phyloP scores from a whole-genome alignment of 2,797 vertebrate species.

The Danio albolineatus region DNA sequence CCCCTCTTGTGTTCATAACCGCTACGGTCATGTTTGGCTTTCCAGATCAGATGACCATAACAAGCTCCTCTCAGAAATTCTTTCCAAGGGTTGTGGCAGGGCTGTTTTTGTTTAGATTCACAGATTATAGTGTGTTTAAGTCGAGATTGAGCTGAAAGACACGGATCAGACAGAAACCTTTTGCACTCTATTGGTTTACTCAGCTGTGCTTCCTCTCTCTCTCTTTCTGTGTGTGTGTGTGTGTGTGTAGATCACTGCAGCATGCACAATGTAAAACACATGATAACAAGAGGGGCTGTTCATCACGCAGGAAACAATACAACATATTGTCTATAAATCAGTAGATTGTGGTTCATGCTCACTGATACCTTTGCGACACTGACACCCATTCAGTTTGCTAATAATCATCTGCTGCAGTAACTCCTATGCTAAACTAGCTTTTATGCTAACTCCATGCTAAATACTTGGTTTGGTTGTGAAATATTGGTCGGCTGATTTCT shows the following conservation, averaged over 20 bases:
- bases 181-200: conserved; percentile 43
- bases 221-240: no score
- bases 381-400: background rate
- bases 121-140: conserved; percentile 16
- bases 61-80: conserved; percentile 20
- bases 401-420: conserved; percentile 21
- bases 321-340: conserved; percentile 14
- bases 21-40: background rate
- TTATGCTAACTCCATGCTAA: background rate
- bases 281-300: background rate
- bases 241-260: conserved; percentile 8
- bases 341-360: background rate
- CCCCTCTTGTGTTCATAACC: background rate
- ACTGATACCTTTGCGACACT: background rate
- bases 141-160: background rate
- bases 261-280: conserved; percentile 8
- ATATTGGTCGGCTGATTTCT: background rate
- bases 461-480: conserved; percentile 24
- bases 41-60: background rate
- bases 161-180: conserved; percentile 25
- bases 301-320: background rate
- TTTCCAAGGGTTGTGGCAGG: background rate
- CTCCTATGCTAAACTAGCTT: background rate
- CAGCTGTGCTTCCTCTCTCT: conserved; percentile 43
- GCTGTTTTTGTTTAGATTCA: conserved; percentile 17